Percentiles rank a stretch among this genome's conserved stretches.
Evolutionary conservation across 2,113 vertebrate genomes (phyloP).

Genomic region (Zosterops pallidus): DNA sequence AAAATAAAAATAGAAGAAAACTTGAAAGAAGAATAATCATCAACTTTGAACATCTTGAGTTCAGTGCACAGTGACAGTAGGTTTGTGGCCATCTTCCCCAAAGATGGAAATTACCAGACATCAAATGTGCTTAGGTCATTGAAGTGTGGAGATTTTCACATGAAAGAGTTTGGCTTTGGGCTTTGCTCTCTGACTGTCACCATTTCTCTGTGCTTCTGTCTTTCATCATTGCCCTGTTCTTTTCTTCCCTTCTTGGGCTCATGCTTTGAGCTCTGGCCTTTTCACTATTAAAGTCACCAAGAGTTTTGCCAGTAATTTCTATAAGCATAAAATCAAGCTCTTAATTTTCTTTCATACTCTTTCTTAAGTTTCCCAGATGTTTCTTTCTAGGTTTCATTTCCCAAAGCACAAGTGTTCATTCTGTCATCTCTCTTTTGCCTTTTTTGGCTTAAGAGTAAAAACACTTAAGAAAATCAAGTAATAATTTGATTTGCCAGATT

Average conservation of each 20-base stretch:
- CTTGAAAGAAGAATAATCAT: background rate
- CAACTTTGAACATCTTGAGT: background rate
- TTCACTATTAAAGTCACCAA: background rate
- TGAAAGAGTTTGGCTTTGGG: background rate
- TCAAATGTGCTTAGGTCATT: background rate
- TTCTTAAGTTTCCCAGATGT: background rate
- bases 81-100: background rate
- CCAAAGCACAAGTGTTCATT: background rate
- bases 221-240: conserved; percentile 3
- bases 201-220: background rate
- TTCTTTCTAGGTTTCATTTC: background rate
- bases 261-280: conserved; percentile 4
- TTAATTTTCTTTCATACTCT: background rate
- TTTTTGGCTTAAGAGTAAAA: background rate
- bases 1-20: background rate
- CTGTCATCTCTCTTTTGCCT: background rate
- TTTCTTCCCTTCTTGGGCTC: background rate
- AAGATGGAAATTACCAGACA: background rate
- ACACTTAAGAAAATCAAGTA: background rate
- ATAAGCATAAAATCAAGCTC: background rate
- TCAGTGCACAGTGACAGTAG: background rate
- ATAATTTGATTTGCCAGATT: background rate
- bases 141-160: background rate
- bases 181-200: background rate
- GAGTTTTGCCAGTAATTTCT: conserved; percentile 3